Evolutionary conservation across 2,797 vertebrate species (phyloP).

Genomic region (Propithecus deckenii): DNA sequence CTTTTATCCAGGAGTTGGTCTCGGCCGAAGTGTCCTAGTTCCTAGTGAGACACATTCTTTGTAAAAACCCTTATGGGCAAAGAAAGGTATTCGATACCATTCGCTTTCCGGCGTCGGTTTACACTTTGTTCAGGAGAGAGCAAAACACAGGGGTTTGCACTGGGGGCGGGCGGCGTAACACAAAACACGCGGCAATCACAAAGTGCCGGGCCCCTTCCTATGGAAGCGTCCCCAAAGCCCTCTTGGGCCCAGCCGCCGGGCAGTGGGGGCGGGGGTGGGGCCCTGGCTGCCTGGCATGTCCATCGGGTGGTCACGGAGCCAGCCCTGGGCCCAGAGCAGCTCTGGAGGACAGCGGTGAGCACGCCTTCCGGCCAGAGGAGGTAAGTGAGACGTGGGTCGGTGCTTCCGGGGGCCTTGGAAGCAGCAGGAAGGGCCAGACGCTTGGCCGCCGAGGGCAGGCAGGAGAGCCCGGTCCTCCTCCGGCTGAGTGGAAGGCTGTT

Average conservation of each 20-base stretch:
- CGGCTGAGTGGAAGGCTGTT: not conserved
- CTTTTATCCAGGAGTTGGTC: constrained; percentile 78
- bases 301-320: not conserved
- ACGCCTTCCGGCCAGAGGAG: constrained; percentile 65
- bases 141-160: constrained; percentile 77
- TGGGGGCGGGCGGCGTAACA: constrained; percentile 33
- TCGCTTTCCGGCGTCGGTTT: constrained; percentile 64
- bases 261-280: not conserved
- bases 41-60: constrained; percentile 77
- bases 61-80: constrained; percentile 79
- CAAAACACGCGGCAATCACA: constrained; percentile 57
- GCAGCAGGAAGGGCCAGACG: not conserved
- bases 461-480: not conserved
- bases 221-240: constrained; percentile 62
- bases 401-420: constrained; percentile 6
- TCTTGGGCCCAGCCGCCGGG: not conserved
- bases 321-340: constrained; percentile 12
- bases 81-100: constrained; percentile 85
- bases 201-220: constrained; percentile 78
- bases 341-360: constrained; percentile 16
- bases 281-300: not conserved
- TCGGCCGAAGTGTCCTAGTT: constrained; percentile 76
- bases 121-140: constrained; percentile 54
- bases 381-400: not conserved
- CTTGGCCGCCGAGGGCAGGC: not conserved